Percentiles rank a stretch among this genome's conserved stretches.
Conservation (phyloP, 2,888 invertebrate species). For the Orthosia incerta region DNA sequence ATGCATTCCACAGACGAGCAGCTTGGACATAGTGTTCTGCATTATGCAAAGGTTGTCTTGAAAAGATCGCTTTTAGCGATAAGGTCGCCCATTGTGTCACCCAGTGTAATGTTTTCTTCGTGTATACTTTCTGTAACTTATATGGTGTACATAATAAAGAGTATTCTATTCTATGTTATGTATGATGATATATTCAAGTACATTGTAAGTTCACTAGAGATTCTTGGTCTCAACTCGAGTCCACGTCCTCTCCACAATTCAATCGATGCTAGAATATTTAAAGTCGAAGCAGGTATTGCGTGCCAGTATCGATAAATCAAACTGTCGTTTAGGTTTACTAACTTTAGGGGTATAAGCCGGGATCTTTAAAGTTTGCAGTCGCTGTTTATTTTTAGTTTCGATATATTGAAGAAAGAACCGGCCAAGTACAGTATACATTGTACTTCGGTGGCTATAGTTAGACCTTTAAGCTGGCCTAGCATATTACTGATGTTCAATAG, state of each 20-base stretch:
- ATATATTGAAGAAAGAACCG: not conserved
- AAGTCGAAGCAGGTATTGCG: conserved; percentile 44
- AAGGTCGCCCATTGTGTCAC: no score
- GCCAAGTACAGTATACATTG: not conserved
- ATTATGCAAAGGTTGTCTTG: no score
- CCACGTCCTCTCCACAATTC: not conserved
- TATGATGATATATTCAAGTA: no score
- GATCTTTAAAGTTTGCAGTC: conserved; percentile 11
- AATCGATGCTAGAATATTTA: conserved; percentile 30
- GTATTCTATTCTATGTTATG: no score
- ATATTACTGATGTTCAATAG: not conserved
- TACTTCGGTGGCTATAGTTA: not conserved
- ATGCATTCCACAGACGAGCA: no score
- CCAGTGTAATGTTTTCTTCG: no score
- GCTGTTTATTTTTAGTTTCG: not conserved
- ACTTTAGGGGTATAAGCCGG: not conserved
- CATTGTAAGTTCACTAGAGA: not conserved
- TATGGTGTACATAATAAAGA: no score
- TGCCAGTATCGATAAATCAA: conserved; percentile 37
- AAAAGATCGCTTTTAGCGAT: no score
- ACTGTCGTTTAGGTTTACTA: conserved; percentile 41
- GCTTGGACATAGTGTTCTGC: no score
- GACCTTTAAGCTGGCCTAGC: not conserved
- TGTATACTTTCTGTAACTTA: no score
- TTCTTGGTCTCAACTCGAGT: not conserved